Evolutionary conservation across 2,888 invertebrate genomes (phyloP).

Genomic region (Poecilobothrus nobilitatus): DNA sequence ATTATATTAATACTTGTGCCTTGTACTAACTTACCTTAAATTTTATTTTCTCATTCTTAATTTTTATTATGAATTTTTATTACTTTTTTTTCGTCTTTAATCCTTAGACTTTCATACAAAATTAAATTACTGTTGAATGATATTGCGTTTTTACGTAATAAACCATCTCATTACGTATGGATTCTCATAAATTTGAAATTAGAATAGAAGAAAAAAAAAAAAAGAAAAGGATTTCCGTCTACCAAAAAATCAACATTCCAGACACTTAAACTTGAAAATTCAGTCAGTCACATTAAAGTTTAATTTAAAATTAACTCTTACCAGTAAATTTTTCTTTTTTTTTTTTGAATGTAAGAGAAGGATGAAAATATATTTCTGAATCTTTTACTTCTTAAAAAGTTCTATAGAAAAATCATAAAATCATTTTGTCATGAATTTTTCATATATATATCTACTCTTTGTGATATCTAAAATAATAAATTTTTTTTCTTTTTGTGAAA

Average conservation of each 20-base stretch:
- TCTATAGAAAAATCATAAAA: background rate
- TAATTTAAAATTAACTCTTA: constrained; percentile 1
- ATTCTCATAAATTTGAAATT: too few relatives aligned
- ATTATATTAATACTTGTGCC: background rate
- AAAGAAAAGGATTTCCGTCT: background rate
- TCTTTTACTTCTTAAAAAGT: background rate
- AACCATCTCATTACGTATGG: too few relatives aligned
- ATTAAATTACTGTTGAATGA: background rate
- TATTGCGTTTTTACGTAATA: background rate
- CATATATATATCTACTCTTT: too few relatives aligned
- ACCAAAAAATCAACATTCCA: too few relatives aligned
- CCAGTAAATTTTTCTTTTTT: background rate
- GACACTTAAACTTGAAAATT: background rate
- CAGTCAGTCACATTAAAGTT: background rate
- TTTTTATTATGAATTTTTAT: background rate
- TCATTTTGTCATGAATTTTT: background rate
- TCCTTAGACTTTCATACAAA: background rate
- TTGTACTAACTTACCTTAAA: background rate
- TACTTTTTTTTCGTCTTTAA: too few relatives aligned
- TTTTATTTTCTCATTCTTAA: background rate
- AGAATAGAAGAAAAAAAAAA: background rate
- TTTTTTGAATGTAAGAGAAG: background rate
- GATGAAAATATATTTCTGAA: background rate
- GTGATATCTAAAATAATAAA: background rate
- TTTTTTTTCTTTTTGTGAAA: background rate